Evolutionary conservation across 53 echinoderm and acorn worm species (phyloP).

Genomic region (Actinopyga echinites): DNA sequence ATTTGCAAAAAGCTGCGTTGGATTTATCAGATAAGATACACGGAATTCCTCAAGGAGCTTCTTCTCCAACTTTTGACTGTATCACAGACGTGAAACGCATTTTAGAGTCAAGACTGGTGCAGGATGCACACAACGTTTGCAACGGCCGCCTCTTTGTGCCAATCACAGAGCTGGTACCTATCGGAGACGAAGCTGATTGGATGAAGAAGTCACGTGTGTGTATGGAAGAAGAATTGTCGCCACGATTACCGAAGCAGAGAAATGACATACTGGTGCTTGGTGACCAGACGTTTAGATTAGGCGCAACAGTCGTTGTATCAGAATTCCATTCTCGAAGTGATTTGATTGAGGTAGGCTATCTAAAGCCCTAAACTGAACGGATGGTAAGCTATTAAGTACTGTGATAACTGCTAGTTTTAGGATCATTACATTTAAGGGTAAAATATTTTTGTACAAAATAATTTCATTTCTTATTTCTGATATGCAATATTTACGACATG

Average conservation of each 20-base stretch:
- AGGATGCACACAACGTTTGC: neutral
- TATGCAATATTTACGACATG: too few relatives aligned
- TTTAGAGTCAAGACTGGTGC: neutral
- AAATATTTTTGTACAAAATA: too few relatives aligned
- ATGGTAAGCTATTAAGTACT: too few relatives aligned
- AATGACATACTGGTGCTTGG: neutral
- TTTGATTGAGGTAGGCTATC: neutral
- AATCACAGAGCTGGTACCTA: neutral
- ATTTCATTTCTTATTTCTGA: too few relatives aligned
- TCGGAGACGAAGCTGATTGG: neutral
- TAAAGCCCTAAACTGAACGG: too few relatives aligned
- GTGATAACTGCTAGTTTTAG: too few relatives aligned
- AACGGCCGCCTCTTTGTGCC: conserved; percentile 3
- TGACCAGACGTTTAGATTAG: neutral
- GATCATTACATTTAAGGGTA: too few relatives aligned
- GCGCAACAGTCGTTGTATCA: conserved; percentile 8
- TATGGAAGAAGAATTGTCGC: neutral
- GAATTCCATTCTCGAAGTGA: neutral
- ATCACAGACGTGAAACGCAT: neutral
- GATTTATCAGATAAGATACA: neutral
- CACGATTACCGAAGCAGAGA: neutral
- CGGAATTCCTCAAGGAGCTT: neutral
- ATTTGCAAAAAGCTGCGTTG: neutral
- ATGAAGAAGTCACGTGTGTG: too few relatives aligned
- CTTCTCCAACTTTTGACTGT: neutral